Percentiles rank a stretch among this genome's conserved stretches.
Conservation (phyloP, 1,140 invertebrate species). For the Epicauta chinensis region DNA sequence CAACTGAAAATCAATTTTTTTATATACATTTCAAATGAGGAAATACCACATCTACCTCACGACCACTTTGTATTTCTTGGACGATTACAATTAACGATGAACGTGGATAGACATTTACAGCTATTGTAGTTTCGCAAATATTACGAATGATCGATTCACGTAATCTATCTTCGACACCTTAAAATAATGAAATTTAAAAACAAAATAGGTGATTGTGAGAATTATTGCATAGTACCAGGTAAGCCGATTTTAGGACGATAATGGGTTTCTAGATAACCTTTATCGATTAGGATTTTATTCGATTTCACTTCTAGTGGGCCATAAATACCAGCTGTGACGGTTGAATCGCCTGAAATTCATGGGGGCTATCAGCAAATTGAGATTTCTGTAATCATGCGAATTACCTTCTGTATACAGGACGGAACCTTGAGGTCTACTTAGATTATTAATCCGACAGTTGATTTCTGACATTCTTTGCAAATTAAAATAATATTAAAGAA, state of each 20-base stretch:
- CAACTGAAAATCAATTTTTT: slow-evolving; percentile 48
- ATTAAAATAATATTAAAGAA: not conserved
- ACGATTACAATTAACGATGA: slow-evolving; percentile 70
- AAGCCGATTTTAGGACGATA: slow-evolving; percentile 71
- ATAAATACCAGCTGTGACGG: slow-evolving; percentile 69
- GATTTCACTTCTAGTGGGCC: slow-evolving; percentile 76
- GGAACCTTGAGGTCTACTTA: slow-evolving; percentile 69
- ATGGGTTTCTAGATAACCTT: slow-evolving; percentile 68
- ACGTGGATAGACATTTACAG: slow-evolving; percentile 66
- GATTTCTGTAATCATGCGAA: too few relatives aligned
- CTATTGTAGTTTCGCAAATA: slow-evolving; percentile 66
- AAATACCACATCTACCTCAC: slow-evolving; percentile 75
- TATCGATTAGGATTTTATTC: slow-evolving; percentile 71
- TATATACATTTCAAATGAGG: not conserved
- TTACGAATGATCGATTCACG: slow-evolving; percentile 69
- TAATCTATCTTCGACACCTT: slow-evolving; percentile 61
- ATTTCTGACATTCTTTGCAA: slow-evolving; percentile 30
- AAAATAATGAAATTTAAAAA: slow-evolving; percentile 27
- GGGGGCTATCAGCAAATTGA: too few relatives aligned
- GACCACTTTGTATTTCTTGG: slow-evolving; percentile 81
- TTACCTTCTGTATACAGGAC: slow-evolving; percentile 64
- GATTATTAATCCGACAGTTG: slow-evolving; percentile 61
- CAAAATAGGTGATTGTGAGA: not conserved
- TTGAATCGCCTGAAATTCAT: slow-evolving; percentile 63
- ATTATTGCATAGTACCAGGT: slow-evolving; percentile 48